phyloP scores from a whole-genome alignment of 2,797 vertebrate genomes.

The Myotis myotis region DNA sequence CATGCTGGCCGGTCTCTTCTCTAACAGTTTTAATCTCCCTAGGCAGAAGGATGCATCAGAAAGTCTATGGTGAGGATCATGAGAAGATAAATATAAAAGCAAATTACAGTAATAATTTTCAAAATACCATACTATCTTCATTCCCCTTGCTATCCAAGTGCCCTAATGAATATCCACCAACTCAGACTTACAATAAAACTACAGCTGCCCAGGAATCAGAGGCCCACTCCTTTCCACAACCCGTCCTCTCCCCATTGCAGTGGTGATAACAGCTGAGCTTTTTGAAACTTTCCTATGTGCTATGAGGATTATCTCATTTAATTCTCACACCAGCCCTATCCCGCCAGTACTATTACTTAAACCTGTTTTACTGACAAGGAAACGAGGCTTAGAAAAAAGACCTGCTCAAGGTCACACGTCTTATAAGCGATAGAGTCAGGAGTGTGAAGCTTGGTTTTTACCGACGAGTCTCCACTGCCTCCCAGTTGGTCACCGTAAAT shows the following conservation, averaged over 20 bases:
- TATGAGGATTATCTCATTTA: neutral
- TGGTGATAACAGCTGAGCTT: neutral
- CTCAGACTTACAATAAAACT: neutral
- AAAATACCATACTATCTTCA: neutral
- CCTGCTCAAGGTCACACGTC: neutral
- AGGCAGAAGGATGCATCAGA: neutral
- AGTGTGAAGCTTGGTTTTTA: neutral
- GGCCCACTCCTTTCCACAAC: neutral
- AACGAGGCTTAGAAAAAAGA: neutral
- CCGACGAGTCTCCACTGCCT: neutral
- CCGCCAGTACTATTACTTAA: neutral
- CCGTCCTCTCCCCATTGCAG: neutral
- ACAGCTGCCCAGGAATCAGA: neutral
- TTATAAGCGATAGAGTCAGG: neutral
- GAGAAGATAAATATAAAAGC: slow-evolving; percentile 46
- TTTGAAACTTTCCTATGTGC: neutral
- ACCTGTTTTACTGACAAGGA: neutral
- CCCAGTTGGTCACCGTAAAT: neutral
- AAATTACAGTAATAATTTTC: slow-evolving; percentile 21
- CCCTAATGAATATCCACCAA: neutral
- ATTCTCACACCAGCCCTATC: neutral
- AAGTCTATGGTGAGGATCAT: neutral
- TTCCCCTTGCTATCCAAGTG: neutral
- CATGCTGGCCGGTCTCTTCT: neutral
- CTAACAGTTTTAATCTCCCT: neutral